Conservation (phyloP, 2,113 vertebrate species). For the Gallinago undulata region DNA sequence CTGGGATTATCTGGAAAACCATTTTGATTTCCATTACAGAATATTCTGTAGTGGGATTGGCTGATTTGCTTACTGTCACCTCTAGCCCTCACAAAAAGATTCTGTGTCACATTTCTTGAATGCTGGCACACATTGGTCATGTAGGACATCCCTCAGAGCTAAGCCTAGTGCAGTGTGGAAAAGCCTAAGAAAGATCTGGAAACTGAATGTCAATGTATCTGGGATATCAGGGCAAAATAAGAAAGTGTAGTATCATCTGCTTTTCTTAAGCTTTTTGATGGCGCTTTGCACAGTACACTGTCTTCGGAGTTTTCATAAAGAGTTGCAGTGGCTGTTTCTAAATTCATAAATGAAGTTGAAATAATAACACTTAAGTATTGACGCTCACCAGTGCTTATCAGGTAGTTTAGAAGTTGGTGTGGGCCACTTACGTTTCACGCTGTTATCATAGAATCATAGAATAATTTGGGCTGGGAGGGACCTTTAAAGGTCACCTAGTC, state of each 20-base stretch:
- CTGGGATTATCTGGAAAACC: background rate
- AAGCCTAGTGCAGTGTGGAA: background rate
- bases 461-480: background rate
- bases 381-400: background rate
- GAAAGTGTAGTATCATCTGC: fast-evolving
- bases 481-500: background rate
- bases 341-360: background rate
- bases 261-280: background rate
- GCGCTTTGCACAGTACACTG: background rate
- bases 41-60: background rate
- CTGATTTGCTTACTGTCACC: background rate
- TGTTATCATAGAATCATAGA: background rate
- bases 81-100: background rate
- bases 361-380: background rate
- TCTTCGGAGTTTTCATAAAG: background rate
- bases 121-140: background rate
- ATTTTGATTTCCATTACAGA: background rate
- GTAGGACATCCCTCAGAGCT: background rate
- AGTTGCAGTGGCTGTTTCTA: background rate
- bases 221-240: background rate
- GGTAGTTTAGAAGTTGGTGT: background rate
- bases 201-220: background rate
- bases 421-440: background rate
- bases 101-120: background rate
- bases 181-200: background rate